phyloP scores from a whole-genome alignment of 2,797 vertebrate genomes.

The Trachops cirrhosus region DNA sequence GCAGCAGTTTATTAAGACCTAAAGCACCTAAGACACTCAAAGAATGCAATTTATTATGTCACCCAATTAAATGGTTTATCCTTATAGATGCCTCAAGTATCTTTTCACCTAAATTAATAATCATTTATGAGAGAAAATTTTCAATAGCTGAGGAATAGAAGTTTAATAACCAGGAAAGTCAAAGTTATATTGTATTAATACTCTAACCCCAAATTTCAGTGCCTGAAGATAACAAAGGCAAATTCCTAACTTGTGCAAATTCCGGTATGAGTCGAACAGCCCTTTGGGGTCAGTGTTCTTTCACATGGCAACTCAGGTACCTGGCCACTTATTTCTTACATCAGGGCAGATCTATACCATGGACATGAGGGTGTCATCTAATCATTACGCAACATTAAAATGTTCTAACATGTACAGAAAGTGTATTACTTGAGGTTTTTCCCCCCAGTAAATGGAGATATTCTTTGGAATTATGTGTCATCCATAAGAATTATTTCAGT shows the following conservation, averaged over 20 bases:
- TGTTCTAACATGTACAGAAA: neutral
- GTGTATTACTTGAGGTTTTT: neutral
- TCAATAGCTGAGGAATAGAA: neutral
- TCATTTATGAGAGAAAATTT: neutral
- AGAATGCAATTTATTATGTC: neutral
- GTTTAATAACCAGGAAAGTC: neutral
- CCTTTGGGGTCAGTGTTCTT: neutral
- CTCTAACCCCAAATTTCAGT: neutral
- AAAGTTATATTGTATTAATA: neutral
- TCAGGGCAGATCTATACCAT: accelerated
- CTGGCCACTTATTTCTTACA: neutral
- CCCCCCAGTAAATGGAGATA: neutral
- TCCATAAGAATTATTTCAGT: neutral
- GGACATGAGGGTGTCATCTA: neutral
- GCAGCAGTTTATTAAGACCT: neutral
- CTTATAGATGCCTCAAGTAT: neutral
- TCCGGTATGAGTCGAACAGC: neutral
- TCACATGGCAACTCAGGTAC: neutral
- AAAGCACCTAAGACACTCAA: neutral
- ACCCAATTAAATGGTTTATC: neutral
- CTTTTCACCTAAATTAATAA: neutral
- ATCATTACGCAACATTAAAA: neutral
- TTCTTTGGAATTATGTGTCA: neutral
- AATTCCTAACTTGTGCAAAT: neutral
- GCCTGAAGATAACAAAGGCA: neutral